These are phyloP conservation scores for Corella eumyota DNA, from an alignment of 23 tunicate genomes.

Conservation along the genomic window DNA sequence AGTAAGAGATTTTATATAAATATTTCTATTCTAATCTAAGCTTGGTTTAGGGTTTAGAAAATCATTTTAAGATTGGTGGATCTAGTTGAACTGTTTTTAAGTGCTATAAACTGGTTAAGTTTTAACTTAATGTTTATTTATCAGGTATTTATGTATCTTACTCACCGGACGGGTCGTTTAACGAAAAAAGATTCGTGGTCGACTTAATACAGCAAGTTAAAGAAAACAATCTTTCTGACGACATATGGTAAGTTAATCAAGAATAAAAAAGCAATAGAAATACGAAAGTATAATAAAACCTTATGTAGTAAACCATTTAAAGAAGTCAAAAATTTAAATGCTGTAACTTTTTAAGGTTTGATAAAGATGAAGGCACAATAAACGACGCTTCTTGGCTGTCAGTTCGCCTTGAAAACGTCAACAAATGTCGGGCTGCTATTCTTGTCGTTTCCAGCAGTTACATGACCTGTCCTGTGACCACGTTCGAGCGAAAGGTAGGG, in stretches of 20 bases:
- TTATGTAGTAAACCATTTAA: no score
- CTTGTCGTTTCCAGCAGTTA: slow-evolving; percentile 36
- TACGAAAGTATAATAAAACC: no score
- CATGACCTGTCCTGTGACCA: slow-evolving; percentile 54
- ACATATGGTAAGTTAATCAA: slow-evolving; percentile 56
- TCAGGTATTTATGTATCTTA: slow-evolving; percentile 59
- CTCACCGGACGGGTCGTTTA: slow-evolving; percentile 44
- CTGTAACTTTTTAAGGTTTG: no score
- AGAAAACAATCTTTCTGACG: slow-evolving; percentile 59
- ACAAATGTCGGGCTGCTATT: slow-evolving; percentile 55
- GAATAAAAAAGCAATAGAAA: no score
- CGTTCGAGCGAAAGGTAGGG: slow-evolving; percentile 61
- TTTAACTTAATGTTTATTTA: no score
- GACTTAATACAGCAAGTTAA: slow-evolving; percentile 54
- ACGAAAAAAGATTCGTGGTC: slow-evolving; percentile 43
- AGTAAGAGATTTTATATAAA: no score
- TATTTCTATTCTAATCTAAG: no score
- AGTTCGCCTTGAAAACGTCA: slow-evolving; percentile 38
- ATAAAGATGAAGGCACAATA: slow-evolving; percentile 58
- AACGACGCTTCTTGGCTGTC: slow-evolving; percentile 57
- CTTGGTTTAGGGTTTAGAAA: no score
- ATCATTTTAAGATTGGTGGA: no score
- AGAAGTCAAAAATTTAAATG: no score
- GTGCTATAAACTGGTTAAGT: no score
- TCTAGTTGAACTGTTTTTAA: no score